Base-by-base conservation (phyloP, 2,797 vertebrate species). In the Coilia nasus region DNA sequence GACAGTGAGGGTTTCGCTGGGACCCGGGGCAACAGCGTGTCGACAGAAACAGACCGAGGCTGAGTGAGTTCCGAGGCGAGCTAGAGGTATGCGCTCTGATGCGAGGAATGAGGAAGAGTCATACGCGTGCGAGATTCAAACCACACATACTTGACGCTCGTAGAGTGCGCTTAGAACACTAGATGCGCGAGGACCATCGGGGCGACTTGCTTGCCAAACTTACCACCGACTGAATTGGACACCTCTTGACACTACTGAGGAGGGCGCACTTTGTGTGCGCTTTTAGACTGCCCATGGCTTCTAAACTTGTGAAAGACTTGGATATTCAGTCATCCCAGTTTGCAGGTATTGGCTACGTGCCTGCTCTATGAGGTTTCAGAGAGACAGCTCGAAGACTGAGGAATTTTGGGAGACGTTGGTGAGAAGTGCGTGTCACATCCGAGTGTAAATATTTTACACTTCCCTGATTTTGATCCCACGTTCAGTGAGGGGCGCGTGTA, bases 61-160 rank as follows among this genome's bases (percentile, higher is more conserved):
- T 54, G 50, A 54, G 50, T 28, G 67, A 78, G 71, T 78, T 78
- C 41, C 44, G 71, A 78, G 21, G 71, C 6, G 71, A 78, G 71
- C 71, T 78, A 17, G 35, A 78, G 71, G 71, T 78, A 78, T 78
- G 71, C 3, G 17, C 71, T 78, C 71, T 78, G 71, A 78, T 78
- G 71, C 31, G 71, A 78, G 71, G 71, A 78, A 78, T 78, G 71
- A 44, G 71, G 71, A 78, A 78, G 71, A 78, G 71, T 41, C 71
- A 44, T 44, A 78, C 71, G 71, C 71, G 71, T 75, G 67, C 67
- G 67, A 75, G 67, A 75, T 78, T 78, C 31, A 78, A 78, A 78
- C 71, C 71, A 44, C 67, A 75, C 71, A 44, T 78, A 41, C 31
- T 44, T 78, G 71, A 78, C 71, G 71, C 71, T 78, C 71, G 41